Evolutionary conservation across 2,888 invertebrate genomes (phyloP), one percentile per base, ranked within the genome.

Genomic region (Pristionchus maxplancki): DNA sequence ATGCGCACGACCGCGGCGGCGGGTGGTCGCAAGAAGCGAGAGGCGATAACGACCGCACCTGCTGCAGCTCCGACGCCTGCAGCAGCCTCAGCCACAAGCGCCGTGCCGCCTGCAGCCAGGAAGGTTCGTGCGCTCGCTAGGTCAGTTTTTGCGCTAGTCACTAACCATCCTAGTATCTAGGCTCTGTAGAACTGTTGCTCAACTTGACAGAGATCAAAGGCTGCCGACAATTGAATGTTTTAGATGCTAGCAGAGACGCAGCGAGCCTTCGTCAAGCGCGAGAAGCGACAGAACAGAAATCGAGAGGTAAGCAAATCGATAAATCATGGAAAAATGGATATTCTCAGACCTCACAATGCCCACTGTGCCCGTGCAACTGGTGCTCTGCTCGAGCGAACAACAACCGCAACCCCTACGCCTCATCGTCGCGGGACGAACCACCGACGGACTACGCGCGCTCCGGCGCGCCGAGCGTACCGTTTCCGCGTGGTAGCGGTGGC

Each of bases 341-440:
- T 13, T 74, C 17, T 9, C 50, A 74, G 87, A 44, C 34, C 13
- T 71, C 40, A 24, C 48, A 67, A 53, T 87, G 74, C 24, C 87
- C 87, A 37, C 34, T 87, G 74, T 87, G 87, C 44, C 74, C 87
- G 13, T 87, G 87, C 44, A 44, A 71, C 31, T 87, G 87, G 87
- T 87, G 71, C n/a, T n/a, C n/a, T 28, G 9, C 84, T 31, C 50
- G 34, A 1, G 1, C 82, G 44, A n/a, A 11, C 53, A 20, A 5
- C 17, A 58, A 58, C 44, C 85, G 28, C 64, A 0, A 24, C 34
- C 62, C 58, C 24, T 40, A 58, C 28, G 0, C 50, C 34, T 48
- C 83, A 31, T 64, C 84, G 1, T 31, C 62, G n/a, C 64, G n/a
- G 0, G 85, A 58, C n/a, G 28, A 44, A 28, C 28, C n/a, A 24